Conservation (phyloP, 2,888 invertebrate species). For the Rhaphigaster nebulosa region DNA sequence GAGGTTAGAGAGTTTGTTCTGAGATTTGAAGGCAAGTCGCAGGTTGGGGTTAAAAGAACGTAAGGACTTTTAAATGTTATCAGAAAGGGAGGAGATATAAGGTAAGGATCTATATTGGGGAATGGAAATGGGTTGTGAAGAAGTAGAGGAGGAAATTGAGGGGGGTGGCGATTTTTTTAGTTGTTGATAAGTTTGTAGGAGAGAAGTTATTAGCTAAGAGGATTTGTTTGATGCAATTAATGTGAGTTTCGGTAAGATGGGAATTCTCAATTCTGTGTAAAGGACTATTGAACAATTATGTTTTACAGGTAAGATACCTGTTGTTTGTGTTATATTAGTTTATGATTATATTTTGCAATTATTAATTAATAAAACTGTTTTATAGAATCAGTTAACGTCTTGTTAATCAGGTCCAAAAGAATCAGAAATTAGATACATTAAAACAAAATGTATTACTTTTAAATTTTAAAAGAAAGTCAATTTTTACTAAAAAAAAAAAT, state of each 20-base stretch:
- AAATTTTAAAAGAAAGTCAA: no score
- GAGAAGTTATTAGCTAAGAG: not conserved
- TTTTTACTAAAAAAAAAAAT: conserved; percentile 26
- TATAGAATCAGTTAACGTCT: no score
- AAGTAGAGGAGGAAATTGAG: not conserved
- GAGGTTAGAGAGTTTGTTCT: not conserved
- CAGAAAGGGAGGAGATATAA: not conserved
- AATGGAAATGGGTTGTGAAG: not conserved
- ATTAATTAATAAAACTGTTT: no score
- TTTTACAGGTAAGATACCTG: no score
- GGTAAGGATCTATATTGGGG: not conserved
- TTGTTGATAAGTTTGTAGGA: not conserved
- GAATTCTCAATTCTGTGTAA: no score
- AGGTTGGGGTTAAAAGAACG: not conserved
- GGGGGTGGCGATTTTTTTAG: not conserved
- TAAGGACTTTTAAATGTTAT: not conserved
- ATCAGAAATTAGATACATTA: no score
- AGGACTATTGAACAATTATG: no score
- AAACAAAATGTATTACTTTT: no score
- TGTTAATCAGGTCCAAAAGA: no score
- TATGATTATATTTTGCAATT: no score
- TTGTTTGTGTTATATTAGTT: no score
- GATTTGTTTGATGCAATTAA: not conserved
- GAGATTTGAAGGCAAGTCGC: not conserved
- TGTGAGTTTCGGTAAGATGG: not conserved